Base-by-base conservation (phyloP, 2,113 vertebrate genomes). In the Hyaena hyaena region DNA sequence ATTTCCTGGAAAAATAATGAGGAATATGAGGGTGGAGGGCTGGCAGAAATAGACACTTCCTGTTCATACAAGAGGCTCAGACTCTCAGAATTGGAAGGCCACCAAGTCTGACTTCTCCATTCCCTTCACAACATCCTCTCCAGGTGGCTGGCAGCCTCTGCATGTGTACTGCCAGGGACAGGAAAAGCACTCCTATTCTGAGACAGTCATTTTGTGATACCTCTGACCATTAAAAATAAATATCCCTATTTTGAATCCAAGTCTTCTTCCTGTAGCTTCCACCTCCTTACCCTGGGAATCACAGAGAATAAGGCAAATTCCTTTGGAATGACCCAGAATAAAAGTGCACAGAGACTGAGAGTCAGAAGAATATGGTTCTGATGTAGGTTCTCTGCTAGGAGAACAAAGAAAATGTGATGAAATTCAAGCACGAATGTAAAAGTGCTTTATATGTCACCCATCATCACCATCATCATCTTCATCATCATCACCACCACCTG, bases 161-260 rank as follows among this genome's bases (percentile, higher is more conserved):
- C 4, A 4, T 10, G 33, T 24, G 14, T 61, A 26, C 66, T 26
- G 8, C 58, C 66, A 31, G 19, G 14, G 35, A 74, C 26, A 61
- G 76, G 58, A 96, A 82, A 55, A 61, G 39, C 4, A 31, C 16
- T 71, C 15, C 79, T 45, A 45, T 68, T 74, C 23, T 43, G 21
- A 91, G 68, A 21, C 26, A 53, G 79, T 77, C 61, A 28, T 90
- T 88, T 84, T 71, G 7, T 24, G 33, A 76, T 48, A 73, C n/a
- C 10, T 92, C 74, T 95, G 80, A 66, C 33, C 76, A 63, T 79
- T 92, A 92, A 89, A 96, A 97, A 89, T 33, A 93, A 89, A 86
- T 90, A 88, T 69, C 76, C 85, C n/a, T 82, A 68, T 76, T 88
- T 77, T 63, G 24, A 88, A 12, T 50, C 16, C 26, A 53, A 90